Conservation (phyloP, 1,140 invertebrate genomes). For the Drosophila triauraria region DNA sequence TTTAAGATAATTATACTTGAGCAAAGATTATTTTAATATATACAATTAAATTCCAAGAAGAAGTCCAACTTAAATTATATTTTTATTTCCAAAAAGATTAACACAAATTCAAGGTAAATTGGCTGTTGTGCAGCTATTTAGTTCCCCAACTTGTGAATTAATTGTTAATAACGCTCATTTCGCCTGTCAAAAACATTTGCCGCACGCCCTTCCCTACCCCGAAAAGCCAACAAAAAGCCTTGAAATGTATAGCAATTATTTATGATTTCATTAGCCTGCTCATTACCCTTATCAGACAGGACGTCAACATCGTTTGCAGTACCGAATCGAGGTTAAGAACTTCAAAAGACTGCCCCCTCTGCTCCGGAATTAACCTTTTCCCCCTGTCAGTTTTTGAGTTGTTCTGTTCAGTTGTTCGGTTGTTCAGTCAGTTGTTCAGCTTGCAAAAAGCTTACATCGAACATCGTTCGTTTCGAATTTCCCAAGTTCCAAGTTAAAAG, state of each 20-base stretch:
- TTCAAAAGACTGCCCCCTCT: conserved; percentile 21
- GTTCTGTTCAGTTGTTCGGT: conserved; percentile 1
- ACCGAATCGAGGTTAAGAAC: conserved; percentile 14
- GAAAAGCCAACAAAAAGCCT: conserved; percentile 9
- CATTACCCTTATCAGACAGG: conserved; percentile 41
- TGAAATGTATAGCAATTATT: conserved; percentile 29
- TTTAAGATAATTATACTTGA: no score
- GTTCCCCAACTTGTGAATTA: conserved; percentile 4
- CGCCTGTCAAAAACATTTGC: conserved; percentile 20
- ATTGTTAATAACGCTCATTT: conserved; percentile 12
- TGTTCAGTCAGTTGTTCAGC: background rate
- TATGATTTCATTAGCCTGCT: conserved; percentile 49
- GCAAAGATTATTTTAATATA: no score
- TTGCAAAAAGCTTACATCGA: conserved; percentile 22
- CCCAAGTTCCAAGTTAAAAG: conserved; percentile 28
- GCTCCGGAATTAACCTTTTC: conserved; percentile 23
- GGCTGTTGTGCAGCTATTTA: background rate
- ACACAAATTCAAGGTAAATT: background rate
- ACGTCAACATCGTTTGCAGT: conserved; percentile 13
- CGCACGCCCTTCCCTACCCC: background rate
- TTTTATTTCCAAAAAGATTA: background rate
- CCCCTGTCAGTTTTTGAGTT: conserved; percentile 7
- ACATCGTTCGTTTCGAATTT: conserved; percentile 29
- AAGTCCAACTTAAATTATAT: no score
- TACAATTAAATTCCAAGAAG: no score